Evolutionary conservation across 2,113 vertebrate species (phyloP).

Genomic region (Cynopterus brachyotis): DNA sequence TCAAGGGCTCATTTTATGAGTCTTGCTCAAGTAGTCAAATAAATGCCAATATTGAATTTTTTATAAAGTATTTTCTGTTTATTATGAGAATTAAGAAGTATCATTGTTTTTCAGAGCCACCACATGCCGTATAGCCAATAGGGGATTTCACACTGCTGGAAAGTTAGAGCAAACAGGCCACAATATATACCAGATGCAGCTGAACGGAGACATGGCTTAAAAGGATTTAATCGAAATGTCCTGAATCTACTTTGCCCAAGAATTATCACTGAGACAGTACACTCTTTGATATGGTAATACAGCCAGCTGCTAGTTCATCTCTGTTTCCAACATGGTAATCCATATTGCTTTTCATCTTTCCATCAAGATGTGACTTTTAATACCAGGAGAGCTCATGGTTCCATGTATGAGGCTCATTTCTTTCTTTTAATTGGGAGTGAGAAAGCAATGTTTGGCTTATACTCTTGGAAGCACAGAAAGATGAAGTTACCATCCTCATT

Average conservation of each 20-base stretch:
- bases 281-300: conserved; percentile 39
- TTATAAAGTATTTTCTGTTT: conserved; percentile 50
- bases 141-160: neutral
- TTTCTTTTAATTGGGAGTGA: neutral
- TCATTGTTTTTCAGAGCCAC: conserved; percentile 40
- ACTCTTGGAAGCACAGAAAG: neutral
- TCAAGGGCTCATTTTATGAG: neutral
- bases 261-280: neutral
- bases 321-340: neutral
- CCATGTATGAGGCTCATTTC: neutral
- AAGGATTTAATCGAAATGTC: neutral
- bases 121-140: neutral
- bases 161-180: neutral
- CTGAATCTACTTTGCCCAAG: conserved; percentile 9
- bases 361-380: neutral
- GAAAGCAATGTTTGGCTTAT: neutral
- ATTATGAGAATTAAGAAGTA: conserved; percentile 34
- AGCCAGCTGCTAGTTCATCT: neutral
- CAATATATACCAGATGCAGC: neutral
- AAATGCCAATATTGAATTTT: neutral
- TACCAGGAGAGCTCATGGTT: neutral
- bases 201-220: neutral
- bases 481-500: neutral
- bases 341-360: conserved; percentile 25
- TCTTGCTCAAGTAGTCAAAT: neutral